Evolutionary conservation across 2,113 vertebrate species (phyloP).

Genomic region (Glaucomys volans): DNA sequence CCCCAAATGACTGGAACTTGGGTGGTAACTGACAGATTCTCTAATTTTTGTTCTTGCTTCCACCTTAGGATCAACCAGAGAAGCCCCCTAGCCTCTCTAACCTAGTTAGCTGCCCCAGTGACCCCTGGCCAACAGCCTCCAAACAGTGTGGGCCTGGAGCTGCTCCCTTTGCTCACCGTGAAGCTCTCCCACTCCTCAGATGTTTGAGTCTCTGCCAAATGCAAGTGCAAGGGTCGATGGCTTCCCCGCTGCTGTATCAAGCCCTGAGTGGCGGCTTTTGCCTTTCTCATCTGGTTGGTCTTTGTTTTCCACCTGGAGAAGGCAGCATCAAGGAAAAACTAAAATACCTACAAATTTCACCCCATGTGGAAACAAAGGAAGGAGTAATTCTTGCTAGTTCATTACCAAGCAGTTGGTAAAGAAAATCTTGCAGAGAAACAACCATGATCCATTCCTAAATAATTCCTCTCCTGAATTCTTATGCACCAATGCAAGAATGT

Average conservation of each 20-base stretch:
- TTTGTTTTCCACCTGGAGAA: conserved; percentile 10
- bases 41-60: not conserved
- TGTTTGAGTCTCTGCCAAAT: not conserved
- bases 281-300: not conserved
- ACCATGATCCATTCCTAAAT: not conserved
- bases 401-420: not conserved
- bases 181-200: not conserved
- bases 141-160: not conserved
- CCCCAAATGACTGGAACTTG: not conserved
- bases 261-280: not conserved
- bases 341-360: conserved; percentile 29
- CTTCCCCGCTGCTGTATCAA: not conserved
- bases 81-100: not conserved
- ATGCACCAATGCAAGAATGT: not conserved
- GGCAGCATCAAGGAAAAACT: not conserved
- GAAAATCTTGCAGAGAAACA: not conserved
- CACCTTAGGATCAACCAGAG: not conserved
- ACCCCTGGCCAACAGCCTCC: not conserved
- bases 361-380: not conserved
- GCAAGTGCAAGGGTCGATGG: not conserved
- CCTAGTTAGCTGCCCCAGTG: not conserved
- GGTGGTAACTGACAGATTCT: not conserved
- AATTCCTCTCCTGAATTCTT: not conserved
- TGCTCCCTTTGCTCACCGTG: not conserved
- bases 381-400: not conserved